These are phyloP conservation scores for Nothobranchius furzeri DNA, from an alignment of 2,113 vertebrate species.

Conservation along the genomic window DNA sequence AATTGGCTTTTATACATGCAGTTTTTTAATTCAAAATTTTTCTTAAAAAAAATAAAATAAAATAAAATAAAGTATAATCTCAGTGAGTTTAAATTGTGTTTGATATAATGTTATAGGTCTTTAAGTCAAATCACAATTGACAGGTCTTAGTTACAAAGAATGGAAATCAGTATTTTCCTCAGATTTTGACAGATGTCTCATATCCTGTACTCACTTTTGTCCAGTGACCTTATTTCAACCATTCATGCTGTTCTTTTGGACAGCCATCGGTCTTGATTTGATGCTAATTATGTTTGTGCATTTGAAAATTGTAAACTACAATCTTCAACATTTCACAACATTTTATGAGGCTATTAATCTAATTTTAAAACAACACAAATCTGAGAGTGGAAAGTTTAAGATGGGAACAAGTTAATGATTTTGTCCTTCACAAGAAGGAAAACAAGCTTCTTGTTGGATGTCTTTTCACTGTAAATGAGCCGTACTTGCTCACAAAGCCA, in stretches of 20 bases:
- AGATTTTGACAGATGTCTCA: too few relatives aligned
- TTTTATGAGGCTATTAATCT: not conserved
- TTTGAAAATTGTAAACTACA: not conserved
- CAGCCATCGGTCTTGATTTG: too few relatives aligned
- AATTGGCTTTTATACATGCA: slow-evolving; percentile 8
- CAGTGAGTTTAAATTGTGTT: too few relatives aligned
- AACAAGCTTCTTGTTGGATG: not conserved
- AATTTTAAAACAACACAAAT: not conserved
- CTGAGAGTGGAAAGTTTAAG: not conserved
- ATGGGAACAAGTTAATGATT: not conserved
- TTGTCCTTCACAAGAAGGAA: not conserved
- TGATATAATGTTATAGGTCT: too few relatives aligned
- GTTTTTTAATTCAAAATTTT: not conserved
- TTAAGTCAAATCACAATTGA: too few relatives aligned
- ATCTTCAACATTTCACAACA: not conserved
- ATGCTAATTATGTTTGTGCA: too few relatives aligned
- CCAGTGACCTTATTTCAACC: too few relatives aligned
- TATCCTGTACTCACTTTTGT: too few relatives aligned
- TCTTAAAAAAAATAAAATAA: not conserved
- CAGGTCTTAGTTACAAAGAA: too few relatives aligned
- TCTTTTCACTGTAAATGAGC: slow-evolving; percentile 43
- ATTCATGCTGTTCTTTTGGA: too few relatives aligned
- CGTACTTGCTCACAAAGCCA: slow-evolving; percentile 28
- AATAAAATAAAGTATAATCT: too few relatives aligned
- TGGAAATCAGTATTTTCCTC: too few relatives aligned